phyloP scores from a whole-genome alignment of 2,797 vertebrate genomes.

The Naso thynnoides region DNA sequence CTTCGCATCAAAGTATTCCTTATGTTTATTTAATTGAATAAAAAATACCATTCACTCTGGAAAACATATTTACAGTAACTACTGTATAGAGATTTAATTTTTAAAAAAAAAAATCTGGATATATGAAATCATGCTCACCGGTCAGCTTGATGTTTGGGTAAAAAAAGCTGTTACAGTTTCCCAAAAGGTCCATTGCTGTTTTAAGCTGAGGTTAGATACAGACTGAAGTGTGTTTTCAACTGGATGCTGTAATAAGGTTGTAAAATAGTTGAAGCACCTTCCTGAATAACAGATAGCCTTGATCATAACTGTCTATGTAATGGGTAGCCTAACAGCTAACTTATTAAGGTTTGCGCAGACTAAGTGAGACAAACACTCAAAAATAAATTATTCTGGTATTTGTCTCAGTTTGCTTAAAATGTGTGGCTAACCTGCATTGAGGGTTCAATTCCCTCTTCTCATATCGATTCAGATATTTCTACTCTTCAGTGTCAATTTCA shows the following conservation, averaged over 20 bases:
- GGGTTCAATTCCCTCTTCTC: conserved; percentile 41
- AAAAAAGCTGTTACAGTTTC: conserved; percentile 42
- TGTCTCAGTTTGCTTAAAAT: conserved; percentile 29
- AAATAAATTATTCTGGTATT: conserved; percentile 8
- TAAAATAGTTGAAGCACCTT: conserved; percentile 14
- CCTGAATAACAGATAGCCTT: conserved; percentile 14
- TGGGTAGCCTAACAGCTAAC: conserved; percentile 31
- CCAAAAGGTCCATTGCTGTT: conserved; percentile 15
- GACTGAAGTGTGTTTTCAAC: conserved; percentile 14
- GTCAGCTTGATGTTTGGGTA: conserved; percentile 32
- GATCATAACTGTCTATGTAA: conserved; percentile 19
- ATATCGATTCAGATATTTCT: conserved; percentile 54
- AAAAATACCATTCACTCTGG: neutral
- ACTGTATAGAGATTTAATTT: neutral
- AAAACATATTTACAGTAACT: neutral
- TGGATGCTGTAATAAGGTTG: conserved; percentile 11
- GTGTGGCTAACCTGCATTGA: conserved; percentile 18
- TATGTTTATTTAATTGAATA: neutral
- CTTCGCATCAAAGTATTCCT: neutral
- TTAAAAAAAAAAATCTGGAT: neutral
- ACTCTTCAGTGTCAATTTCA: conserved; percentile 54
- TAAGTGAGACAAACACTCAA: neutral
- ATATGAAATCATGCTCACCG: conserved; percentile 30
- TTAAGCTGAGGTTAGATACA: conserved; percentile 6
- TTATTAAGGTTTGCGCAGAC: conserved; percentile 25